A percentile compares a stretch with the other conserved stretches of the same genome.
Evolutionary conservation across 2,113 vertebrate species (phyloP).

Genomic region (Irena cyanogastra): DNA sequence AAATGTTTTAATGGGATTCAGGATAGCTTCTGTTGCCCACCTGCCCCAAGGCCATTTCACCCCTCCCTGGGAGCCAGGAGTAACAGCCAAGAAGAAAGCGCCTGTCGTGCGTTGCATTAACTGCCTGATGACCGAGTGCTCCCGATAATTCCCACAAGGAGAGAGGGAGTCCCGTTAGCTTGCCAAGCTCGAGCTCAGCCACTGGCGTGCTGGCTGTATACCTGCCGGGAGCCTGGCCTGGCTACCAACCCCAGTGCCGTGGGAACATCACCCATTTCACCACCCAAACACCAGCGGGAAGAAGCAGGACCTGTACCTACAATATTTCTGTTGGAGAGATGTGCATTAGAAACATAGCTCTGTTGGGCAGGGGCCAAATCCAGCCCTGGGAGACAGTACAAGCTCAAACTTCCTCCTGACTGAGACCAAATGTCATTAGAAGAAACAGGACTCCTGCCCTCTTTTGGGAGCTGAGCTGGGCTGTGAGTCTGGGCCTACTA

Average conservation of each 20-base stretch:
- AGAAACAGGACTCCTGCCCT: background rate
- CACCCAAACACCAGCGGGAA: background rate
- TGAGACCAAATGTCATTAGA: background rate
- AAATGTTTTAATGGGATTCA: slow-evolving; percentile 62
- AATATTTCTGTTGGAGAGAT: background rate
- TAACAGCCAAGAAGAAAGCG: slow-evolving; percentile 4
- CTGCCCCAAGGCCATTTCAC: slow-evolving; percentile 36
- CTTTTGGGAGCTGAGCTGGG: background rate
- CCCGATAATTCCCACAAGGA: background rate
- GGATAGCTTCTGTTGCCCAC: slow-evolving; percentile 51
- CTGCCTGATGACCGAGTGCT: background rate
- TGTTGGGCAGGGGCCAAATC: background rate
- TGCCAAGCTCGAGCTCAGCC: background rate
- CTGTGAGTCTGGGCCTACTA: background rate
- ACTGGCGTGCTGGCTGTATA: fast-evolving
- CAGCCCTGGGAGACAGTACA: background rate
- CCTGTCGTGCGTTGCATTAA: background rate
- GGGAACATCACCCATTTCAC: background rate
- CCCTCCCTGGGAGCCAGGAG: background rate
- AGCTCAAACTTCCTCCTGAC: background rate
- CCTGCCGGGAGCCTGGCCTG: background rate
- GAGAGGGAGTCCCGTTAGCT: background rate
- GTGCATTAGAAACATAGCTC: background rate
- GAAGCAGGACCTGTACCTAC: background rate
- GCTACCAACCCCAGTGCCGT: background rate